A percentile compares a stretch with the other conserved stretches of the same genome.
Evolutionary conservation across 2,888 invertebrate genomes (phyloP).

Genomic region (Cataglyphis rosenhaueri): DNA sequence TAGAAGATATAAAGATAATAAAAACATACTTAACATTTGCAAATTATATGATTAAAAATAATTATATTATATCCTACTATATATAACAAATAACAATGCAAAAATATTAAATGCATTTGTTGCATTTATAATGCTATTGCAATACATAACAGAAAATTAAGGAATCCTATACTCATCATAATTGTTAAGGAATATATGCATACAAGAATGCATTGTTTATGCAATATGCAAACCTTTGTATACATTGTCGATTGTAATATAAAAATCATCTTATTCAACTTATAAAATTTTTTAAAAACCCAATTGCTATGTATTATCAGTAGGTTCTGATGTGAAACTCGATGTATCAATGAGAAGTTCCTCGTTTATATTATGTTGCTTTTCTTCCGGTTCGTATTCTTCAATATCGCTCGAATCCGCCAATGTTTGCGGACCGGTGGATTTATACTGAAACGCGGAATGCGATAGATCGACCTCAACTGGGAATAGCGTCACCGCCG

Average conservation of each 20-base stretch:
- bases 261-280: not conserved
- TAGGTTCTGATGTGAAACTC: slow-evolving; percentile 57
- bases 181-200: not conserved
- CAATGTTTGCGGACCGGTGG: slow-evolving; percentile 84
- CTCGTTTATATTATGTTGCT: slow-evolving; percentile 60
- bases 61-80: not conserved
- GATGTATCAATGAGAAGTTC: slow-evolving; percentile 71
- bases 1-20: not conserved
- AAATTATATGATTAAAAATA: not conserved
- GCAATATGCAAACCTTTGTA: not conserved
- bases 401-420: slow-evolving; percentile 75
- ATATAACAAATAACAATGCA: not conserved
- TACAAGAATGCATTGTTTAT: not conserved
- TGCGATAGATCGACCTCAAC: slow-evolving; percentile 98
- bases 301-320: slow-evolving; percentile 64
- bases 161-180: not conserved
- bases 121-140: not conserved
- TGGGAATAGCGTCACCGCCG: slow-evolving; percentile 94
- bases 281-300: slow-evolving; percentile 11
- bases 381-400: slow-evolving; percentile 62
- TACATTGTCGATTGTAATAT: not conserved
- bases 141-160: not conserved
- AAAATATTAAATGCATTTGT: not conserved
- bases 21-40: not conserved
- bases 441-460: slow-evolving; percentile 96